These are phyloP conservation scores for Phyto melanocephala DNA, from an alignment of 2,888 invertebrate species.

Conservation along the genomic window DNA sequence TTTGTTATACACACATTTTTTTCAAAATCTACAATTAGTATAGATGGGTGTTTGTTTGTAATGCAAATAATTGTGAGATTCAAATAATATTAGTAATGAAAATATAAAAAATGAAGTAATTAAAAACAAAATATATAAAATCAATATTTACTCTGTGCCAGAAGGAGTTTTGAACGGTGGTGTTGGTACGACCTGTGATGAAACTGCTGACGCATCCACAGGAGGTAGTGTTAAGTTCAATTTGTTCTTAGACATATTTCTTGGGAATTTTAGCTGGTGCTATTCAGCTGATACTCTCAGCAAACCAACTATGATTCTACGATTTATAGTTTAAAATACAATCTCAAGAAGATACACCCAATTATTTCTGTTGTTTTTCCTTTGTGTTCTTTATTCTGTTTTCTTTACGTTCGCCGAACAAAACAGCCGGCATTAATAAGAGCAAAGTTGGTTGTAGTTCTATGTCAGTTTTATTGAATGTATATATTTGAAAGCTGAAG, in stretches of 20 bases:
- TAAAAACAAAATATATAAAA: slow-evolving; percentile 3
- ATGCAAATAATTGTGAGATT: slow-evolving; percentile 29
- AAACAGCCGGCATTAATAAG: slow-evolving; percentile 40
- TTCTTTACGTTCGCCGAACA: slow-evolving; percentile 6
- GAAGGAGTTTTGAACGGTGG: slow-evolving; percentile 79
- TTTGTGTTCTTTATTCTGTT: slow-evolving; percentile 29
- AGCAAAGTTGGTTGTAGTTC: slow-evolving; percentile 3
- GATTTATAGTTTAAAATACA: background rate
- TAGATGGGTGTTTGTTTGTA: slow-evolving; percentile 4
- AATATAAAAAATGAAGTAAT: slow-evolving; percentile 28
- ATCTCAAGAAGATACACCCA: slow-evolving; percentile 48
- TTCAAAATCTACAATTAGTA: background rate
- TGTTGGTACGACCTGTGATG: slow-evolving; percentile 80
- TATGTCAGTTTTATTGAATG: background rate
- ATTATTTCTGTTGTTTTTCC: slow-evolving; percentile 45
- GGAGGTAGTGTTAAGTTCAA: slow-evolving; percentile 93
- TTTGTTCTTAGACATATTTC: slow-evolving; percentile 92
- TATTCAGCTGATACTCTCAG: too few species aligned
- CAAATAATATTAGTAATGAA: slow-evolving; percentile 63
- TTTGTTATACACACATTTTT: background rate
- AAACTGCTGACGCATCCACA: slow-evolving; percentile 84
- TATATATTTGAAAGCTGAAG: too few species aligned
- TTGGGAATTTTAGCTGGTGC: background rate
- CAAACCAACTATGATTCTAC: background rate
- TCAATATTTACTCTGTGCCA: slow-evolving; percentile 79